phyloP scores from a whole-genome alignment of 2,888 invertebrate species.

The Theodoxus fluviatilis region DNA sequence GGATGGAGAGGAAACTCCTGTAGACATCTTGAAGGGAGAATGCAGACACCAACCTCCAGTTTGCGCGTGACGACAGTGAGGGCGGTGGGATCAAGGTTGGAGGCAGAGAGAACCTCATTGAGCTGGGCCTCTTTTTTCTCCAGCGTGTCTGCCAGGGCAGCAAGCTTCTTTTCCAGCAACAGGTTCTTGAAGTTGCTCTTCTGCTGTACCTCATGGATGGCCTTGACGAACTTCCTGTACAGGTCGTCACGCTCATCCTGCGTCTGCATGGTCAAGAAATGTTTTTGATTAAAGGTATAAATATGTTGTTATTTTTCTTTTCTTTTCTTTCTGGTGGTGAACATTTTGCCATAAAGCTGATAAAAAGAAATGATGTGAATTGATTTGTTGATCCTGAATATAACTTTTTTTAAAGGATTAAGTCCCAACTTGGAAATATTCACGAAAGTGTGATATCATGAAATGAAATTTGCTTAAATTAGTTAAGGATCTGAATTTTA shows the following conservation, averaged over 20 bases:
- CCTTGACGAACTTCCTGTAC: conserved; percentile 80
- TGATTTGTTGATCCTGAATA: too few species aligned
- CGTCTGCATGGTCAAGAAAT: conserved; percentile 64
- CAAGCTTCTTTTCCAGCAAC: conserved; percentile 79
- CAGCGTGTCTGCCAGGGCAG: conserved; percentile 72
- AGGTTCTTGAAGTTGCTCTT: conserved; percentile 83
- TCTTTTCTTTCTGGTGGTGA: background rate
- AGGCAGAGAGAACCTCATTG: conserved; percentile 73
- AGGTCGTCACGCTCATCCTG: conserved; percentile 80
- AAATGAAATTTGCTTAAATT: too few species aligned
- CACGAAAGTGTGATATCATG: too few species aligned
- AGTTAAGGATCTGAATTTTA: too few species aligned
- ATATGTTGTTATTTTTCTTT: background rate
- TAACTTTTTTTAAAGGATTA: too few species aligned
- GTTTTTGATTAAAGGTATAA: too few species aligned
- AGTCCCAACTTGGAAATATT: too few species aligned
- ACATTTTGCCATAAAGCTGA: background rate
- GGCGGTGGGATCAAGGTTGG: conserved; percentile 71
- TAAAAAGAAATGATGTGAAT: too few species aligned
- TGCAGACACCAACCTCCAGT: conserved; percentile 71
- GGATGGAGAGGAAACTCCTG: too few species aligned
- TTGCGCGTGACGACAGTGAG: conserved; percentile 69
- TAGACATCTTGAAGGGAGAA: too few species aligned
- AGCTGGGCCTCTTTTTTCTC: conserved; percentile 77
- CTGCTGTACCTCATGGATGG: conserved; percentile 86